These are phyloP conservation scores for Rhaphigaster nebulosa DNA, from an alignment of 2,888 invertebrate species.

Conservation along the genomic window DNA sequence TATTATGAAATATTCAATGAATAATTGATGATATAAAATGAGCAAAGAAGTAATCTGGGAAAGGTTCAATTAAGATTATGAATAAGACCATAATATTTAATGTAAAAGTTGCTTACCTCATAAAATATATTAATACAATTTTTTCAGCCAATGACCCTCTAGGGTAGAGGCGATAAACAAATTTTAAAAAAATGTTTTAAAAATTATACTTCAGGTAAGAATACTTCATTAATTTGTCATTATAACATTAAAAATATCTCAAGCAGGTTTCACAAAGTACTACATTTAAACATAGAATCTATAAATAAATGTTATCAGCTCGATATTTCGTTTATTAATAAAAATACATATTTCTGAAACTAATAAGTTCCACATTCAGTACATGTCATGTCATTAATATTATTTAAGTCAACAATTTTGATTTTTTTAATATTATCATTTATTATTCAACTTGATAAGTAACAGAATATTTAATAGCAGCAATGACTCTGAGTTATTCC, in stretches of 20 bases:
- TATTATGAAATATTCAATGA: neutral
- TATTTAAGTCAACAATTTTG: neutral
- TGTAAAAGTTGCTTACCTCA: neutral
- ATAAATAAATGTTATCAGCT: neutral
- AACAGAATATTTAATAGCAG: neutral
- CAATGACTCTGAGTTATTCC: neutral
- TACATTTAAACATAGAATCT: conserved; percentile 8
- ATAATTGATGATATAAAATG: neutral
- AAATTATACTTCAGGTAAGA: no score
- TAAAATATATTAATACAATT: neutral
- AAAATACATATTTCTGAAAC: neutral
- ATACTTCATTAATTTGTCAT: neutral
- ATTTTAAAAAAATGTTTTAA: no score
- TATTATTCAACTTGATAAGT: neutral
- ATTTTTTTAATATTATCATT: neutral
- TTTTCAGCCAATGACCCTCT: no score
- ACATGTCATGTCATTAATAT: neutral
- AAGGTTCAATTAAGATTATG: neutral
- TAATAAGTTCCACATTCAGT: neutral
- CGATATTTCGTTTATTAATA: neutral
- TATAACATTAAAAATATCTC: neutral
- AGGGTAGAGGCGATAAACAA: no score
- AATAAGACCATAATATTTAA: neutral
- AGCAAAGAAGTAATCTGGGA: neutral
- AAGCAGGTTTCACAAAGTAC: neutral